Evolutionary conservation across 2,888 invertebrate species (phyloP).

Genomic region (Metalampra italica): DNA sequence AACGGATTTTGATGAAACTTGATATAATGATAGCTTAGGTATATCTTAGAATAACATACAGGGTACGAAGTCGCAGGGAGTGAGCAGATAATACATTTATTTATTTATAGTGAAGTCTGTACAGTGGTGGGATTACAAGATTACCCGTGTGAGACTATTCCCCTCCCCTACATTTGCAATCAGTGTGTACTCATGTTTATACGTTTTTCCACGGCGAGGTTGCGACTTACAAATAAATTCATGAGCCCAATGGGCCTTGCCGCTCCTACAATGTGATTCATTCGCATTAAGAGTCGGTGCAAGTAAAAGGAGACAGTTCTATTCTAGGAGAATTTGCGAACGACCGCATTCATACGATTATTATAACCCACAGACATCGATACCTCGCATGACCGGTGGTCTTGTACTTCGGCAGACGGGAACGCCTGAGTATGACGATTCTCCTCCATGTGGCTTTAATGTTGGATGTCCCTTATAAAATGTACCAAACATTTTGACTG

Average conservation of each 20-base stretch:
- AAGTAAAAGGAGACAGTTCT: slow-evolving; percentile 15
- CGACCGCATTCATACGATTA: background rate
- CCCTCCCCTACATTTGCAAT: background rate
- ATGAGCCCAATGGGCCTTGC: slow-evolving; percentile 46
- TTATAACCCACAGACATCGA: background rate
- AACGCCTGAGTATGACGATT: no score
- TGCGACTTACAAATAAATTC: slow-evolving; percentile 48
- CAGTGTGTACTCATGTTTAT: slow-evolving; percentile 13
- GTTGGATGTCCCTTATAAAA: no score
- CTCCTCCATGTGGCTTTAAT: no score
- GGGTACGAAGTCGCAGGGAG: no score
- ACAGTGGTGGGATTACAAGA: background rate
- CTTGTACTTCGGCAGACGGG: no score
- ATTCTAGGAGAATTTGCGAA: background rate
- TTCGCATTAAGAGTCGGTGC: slow-evolving; percentile 22
- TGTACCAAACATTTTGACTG: no score
- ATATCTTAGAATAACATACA: no score
- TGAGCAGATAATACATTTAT: no score
- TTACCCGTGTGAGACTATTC: slow-evolving; percentile 1
- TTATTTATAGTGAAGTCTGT: no score
- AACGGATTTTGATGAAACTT: no score
- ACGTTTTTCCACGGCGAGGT: slow-evolving; percentile 27
- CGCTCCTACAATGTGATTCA: slow-evolving; percentile 42
- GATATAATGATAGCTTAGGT: no score
- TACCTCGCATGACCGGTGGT: no score